Evolutionary conservation across 2,797 vertebrate genomes (phyloP), one percentile per base, ranked within the genome.

Genomic region (Halcyon chelicuti): DNA sequence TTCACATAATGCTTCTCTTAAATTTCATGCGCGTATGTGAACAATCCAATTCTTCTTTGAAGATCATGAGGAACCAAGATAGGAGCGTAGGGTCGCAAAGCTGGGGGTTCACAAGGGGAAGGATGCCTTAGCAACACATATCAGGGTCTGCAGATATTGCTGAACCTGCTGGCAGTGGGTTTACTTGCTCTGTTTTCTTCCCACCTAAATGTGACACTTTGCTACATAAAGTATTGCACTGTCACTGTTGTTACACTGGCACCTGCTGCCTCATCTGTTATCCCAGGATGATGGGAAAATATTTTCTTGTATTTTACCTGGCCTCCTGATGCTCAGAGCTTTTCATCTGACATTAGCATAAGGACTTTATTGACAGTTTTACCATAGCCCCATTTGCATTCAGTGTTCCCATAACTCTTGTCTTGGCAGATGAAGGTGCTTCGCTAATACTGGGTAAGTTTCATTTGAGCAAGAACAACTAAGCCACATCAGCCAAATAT

Each of bases 21-120:
- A 76, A 58, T 68, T 29, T 57, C 17, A 49, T 94, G 62, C 5
- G 65, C 37, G 5, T 39, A 3, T 39, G 16, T 19, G 52, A 67
- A 71, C 2, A 8, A 44, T n/a, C 44, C 10, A 26, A 14, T 33
- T 18, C 22, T 9, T 57, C 28, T 72, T 57, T 39, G 71, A 70
- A 67, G 42, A 42, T 9, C 1, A 1, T 2, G 22, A 57, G 4
- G 29, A 40, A 26, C 8, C 0, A 47, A 75, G 33, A 49, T 42
- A 12, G 16, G 31, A 46, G 42, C 26, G 16, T 16, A 26, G 72
- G 10, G 23, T 35, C 40, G 70, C 21, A 49, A 68, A 60, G 11
- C 28, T 71, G 46, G 4, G 11, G 16, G 1, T 25, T 93, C 29
- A 46, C 13, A 15, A 0, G 0, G 47, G 29, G 23, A 37, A 66